These are phyloP conservation scores for Panthera uncia DNA, from an alignment of 2,113 vertebrate species.

Conservation along the genomic window DNA sequence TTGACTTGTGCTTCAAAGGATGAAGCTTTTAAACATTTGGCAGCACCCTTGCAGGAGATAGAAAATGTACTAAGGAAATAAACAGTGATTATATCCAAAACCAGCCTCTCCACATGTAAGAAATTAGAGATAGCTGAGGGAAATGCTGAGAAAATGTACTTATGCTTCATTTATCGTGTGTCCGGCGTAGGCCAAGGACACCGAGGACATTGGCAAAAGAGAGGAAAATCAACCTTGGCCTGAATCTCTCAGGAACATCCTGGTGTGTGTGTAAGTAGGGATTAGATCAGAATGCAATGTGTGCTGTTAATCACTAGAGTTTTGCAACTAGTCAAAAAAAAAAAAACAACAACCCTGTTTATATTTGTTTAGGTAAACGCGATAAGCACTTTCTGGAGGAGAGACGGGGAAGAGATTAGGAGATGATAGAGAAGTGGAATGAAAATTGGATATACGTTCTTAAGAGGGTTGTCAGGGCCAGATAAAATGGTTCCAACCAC, in stretches of 20 bases:
- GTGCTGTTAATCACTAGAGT: neutral
- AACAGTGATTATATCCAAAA: slow-evolving; percentile 49
- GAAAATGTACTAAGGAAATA: slow-evolving; percentile 60
- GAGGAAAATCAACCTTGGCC: neutral
- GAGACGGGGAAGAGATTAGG: neutral
- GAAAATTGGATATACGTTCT: neutral
- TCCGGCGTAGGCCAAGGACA: neutral
- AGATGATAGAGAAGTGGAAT: neutral
- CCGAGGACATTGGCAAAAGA: neutral
- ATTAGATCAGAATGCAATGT: slow-evolving; percentile 24
- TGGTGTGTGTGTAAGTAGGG: neutral
- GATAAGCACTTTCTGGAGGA: slow-evolving; percentile 46
- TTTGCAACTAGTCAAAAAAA: slow-evolving; percentile 51
- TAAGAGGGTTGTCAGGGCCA: neutral
- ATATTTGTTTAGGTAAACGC: slow-evolving; percentile 16
- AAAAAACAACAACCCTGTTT: neutral
- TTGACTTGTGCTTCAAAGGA: slow-evolving; percentile 49
- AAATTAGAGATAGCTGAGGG: neutral
- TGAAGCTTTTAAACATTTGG: slow-evolving; percentile 58
- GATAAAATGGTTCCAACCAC: neutral
- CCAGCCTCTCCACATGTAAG: neutral
- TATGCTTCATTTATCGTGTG: neutral
- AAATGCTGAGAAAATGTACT: slow-evolving; percentile 13
- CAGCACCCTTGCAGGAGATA: slow-evolving; percentile 35
- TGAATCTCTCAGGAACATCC: neutral